Evolutionary conservation across 2,888 invertebrate genomes (phyloP).

Genomic region (Stenotaenia linearis): DNA sequence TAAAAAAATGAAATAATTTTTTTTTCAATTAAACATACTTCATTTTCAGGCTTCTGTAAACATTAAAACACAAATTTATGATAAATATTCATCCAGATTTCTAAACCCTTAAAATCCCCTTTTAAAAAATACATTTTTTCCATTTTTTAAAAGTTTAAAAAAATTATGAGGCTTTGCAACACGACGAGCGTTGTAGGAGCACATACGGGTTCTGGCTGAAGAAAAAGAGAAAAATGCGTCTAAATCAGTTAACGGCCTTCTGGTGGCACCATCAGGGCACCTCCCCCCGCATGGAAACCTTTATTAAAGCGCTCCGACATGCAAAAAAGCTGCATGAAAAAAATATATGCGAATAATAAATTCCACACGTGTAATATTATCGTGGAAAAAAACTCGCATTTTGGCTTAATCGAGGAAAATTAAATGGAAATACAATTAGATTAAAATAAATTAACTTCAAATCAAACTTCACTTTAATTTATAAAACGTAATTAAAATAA

Average conservation of each 20-base stretch:
- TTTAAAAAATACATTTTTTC: background rate
- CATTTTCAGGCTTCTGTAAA: background rate
- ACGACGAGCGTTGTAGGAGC: background rate
- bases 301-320: background rate
- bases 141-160: too few relatives aligned
- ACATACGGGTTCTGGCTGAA: background rate
- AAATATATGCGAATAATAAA: background rate
- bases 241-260: background rate
- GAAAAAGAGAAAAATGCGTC: background rate
- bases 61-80: background rate
- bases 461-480: background rate
- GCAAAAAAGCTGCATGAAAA: background rate
- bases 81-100: background rate
- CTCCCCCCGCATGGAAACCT: background rate
- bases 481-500: background rate
- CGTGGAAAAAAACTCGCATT: background rate
- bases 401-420: too few relatives aligned
- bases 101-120: background rate
- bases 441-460: background rate
- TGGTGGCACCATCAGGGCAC: background rate
- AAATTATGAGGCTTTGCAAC: background rate
- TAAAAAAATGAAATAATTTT: background rate
- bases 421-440: background rate
- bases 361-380: background rate
- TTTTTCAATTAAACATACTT: background rate